Evolutionary conservation across 2,888 invertebrate species (phyloP).

Genomic region (Latrodectus hesperus): DNA sequence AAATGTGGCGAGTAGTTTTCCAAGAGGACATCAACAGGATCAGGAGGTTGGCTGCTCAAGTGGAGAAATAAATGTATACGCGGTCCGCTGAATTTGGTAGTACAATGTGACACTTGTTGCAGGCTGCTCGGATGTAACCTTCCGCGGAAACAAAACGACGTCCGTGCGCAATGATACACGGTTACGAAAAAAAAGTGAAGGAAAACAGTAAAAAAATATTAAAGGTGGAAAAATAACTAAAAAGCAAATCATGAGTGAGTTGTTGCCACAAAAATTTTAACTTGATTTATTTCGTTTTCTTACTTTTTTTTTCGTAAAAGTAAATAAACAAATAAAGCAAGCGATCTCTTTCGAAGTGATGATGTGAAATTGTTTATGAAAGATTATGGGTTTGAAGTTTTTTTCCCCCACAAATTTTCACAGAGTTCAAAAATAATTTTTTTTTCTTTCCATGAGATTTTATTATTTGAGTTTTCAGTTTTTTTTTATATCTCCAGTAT

Average conservation of each 20-base stretch:
- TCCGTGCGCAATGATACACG: constrained; percentile 20
- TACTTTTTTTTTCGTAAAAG: no score
- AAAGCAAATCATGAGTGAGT: constrained; percentile 25
- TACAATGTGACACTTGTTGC: constrained; percentile 67
- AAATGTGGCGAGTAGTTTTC: constrained; percentile 16
- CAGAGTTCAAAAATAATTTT: no score
- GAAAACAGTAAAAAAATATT: neutral
- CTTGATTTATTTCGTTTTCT: neutral
- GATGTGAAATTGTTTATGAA: no score
- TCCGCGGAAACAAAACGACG: constrained; percentile 42
- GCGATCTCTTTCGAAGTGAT: no score
- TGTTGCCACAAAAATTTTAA: constrained; percentile 25
- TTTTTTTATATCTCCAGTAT: no score
- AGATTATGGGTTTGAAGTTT: no score
- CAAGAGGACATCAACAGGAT: constrained; percentile 12
- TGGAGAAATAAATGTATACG: constrained; percentile 50
- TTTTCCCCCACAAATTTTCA: no score
- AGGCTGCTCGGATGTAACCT: constrained; percentile 47
- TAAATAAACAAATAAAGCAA: no score
- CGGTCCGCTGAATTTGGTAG: constrained; percentile 61
- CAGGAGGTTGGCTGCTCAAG: constrained; percentile 60
- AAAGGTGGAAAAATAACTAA: neutral
- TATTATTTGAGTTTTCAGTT: no score
- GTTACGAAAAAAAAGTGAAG: neutral
- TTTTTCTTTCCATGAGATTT: no score